phyloP scores from a whole-genome alignment of 2,113 vertebrate species.

The Sylvilagus bachmani region DNA sequence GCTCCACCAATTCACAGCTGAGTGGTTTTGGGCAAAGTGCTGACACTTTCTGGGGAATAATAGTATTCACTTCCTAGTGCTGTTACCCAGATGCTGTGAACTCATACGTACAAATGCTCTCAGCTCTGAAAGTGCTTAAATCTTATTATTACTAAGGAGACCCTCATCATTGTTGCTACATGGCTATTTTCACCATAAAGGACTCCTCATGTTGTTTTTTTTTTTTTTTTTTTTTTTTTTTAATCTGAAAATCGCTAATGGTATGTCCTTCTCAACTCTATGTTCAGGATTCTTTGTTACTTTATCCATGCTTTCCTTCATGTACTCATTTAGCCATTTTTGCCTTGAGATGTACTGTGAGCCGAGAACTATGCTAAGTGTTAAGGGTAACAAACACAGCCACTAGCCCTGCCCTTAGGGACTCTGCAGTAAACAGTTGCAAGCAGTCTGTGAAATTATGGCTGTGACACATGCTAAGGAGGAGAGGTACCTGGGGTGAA shows the following conservation, averaged over 20 bases:
- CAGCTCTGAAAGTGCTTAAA: not conserved
- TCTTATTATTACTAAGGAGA: not conserved
- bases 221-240: constrained; percentile 4
- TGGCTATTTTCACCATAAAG: not conserved
- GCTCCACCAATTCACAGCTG: not conserved
- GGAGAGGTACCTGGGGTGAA: not conserved
- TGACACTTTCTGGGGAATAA: not conserved
- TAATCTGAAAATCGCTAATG: not conserved
- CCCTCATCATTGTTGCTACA: not conserved
- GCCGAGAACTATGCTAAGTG: not conserved
- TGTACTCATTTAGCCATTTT: not conserved
- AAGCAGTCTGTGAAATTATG: not conserved
- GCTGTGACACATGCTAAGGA: not conserved
- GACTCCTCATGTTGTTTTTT: not conserved
- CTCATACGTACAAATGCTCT: not conserved
- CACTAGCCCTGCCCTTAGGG: not conserved
- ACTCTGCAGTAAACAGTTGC: not conserved
- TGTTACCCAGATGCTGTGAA: not conserved
- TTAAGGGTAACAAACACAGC: not conserved
- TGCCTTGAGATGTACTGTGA: not conserved
- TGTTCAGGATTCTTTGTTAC: not conserved
- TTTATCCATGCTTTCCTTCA: not conserved
- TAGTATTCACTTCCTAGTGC: not conserved
- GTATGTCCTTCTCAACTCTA: not conserved
- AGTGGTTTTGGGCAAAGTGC: not conserved